Evolutionary conservation across 2,113 vertebrate species (phyloP), one percentile per base, ranked within the genome.

Genomic region (Odontophorus gujanensis): DNA sequence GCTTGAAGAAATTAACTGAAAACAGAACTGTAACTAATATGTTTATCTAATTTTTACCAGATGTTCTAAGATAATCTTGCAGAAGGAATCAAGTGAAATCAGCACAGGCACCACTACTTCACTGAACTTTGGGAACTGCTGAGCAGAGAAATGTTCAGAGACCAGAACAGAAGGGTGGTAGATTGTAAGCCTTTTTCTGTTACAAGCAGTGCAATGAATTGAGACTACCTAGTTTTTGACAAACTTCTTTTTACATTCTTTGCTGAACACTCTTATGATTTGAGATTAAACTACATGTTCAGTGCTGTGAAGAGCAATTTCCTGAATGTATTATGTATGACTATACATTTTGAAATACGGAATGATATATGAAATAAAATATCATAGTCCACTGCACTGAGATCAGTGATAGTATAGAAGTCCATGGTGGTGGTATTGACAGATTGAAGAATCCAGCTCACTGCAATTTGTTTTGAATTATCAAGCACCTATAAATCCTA

Each of bases 1-100:
- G 25, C 45, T 93, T 80, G 89, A 96, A 94, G 79, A 86, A 93
- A 97, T 90, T 82, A 95, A 92, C 81, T 62, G 78, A 66, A 96
- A 96, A 95, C 62, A 96, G 91, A 95, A 94, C 91, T 53, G 74
- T 61, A 91, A 92, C 79, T 89, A 92, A 96, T 96, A 92, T 95
- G n/a, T 93, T 91, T 93, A 66, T 79, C 66, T 96, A 96, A 97
- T 95, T 96, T 96, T 87, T 86, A 79, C 65, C 93, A 97, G 85
- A 92, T 96, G 96, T 95, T 82, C 66, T 95, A 93, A 95, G 67
- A 92, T 96, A 93, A 96, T 93, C 93, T 96, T 81, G 90, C 50
- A 90, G 71, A 96, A 96, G 13, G 34, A 95, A 89, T 95, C 90
- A 94, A 36, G 95, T 93, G 47, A 92, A 96, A 95, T 94, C 85